phyloP scores from a whole-genome alignment of 1,140 invertebrate genomes.

The Eumaeus atala region DNA sequence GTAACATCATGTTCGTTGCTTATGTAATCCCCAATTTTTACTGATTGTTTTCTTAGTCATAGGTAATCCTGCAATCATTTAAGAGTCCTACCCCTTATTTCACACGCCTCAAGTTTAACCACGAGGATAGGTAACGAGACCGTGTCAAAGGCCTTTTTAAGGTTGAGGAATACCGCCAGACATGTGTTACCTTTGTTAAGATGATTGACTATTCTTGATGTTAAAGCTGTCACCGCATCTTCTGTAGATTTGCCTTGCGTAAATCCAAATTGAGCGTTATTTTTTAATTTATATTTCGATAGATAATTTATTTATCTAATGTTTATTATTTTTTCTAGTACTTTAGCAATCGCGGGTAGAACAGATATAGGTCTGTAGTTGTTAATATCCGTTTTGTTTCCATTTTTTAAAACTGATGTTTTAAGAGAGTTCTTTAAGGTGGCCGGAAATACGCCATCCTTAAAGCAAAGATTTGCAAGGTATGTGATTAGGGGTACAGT shows the following conservation, averaged over 20 bases:
- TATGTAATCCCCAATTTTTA: too few relatives aligned
- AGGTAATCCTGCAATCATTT: not conserved
- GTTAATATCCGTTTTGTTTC: constrained; percentile 11
- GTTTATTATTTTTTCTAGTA: constrained; percentile 16
- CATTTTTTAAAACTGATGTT: constrained; percentile 20
- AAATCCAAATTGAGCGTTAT: constrained; percentile 14
- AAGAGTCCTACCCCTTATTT: constrained; percentile 11
- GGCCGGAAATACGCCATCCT: constrained; percentile 18
- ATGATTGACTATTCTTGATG: not conserved
- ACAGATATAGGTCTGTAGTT: constrained; percentile 23
- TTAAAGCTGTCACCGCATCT: constrained; percentile 12
- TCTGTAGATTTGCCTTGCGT: constrained; percentile 14
- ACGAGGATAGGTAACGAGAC: constrained; percentile 7
- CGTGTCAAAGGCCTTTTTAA: constrained; percentile 21
- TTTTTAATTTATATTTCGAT: constrained; percentile 5
- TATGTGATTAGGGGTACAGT: constrained; percentile 16
- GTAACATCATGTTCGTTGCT: too few relatives aligned
- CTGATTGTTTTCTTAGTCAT: not conserved
- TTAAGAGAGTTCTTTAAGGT: constrained; percentile 16
- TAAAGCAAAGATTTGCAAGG: constrained; percentile 15
- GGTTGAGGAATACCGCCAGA: constrained; percentile 13
- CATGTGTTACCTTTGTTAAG: constrained; percentile 11
- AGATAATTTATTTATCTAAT: constrained; percentile 1
- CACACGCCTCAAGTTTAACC: constrained; percentile 12
- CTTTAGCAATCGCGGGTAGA: constrained; percentile 16